Evolutionary conservation across 2,797 vertebrate species (phyloP), one percentile per base, ranked within the genome.

Genomic region (Acrossocheilus fasciatus): DNA sequence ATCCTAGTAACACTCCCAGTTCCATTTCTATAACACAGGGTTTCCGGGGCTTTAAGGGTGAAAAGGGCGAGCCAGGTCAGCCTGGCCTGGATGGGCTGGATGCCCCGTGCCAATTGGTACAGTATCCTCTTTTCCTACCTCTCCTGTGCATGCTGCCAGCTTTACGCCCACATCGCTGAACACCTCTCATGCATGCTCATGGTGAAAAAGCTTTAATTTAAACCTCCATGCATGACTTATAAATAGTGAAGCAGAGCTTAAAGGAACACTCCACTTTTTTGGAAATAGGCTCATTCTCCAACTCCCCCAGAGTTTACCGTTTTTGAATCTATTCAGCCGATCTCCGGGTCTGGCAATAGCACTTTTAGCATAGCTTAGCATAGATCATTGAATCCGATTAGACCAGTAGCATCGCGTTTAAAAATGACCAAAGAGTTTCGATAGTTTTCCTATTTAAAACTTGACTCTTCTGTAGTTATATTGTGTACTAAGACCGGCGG

Each of bases 21-120:
- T 98, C 89, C 97, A 95, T 99, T 95, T 99, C 97, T 96, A 97
- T 97, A 97, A 98, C 81, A 98, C 98, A 99, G 98, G 98, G 98
- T 96, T 98, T 99, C 98, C 98, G 98, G 97, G 98, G 98, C 97
- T 97, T 99, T 98, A 99, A 99, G 98, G 98, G 98, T 98, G 98
- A 99, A 97, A 99, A 99, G 96, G 98, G 98, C 96, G 98, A 99
- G 96, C 98, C 98, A 96, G 98, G 98, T 95, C 98, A 99, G 91
- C 98, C 98, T 96, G 98, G 98, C 95, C 98, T 99, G 97, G 98
- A 99, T 94, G 98, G 98, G 97, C 97, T 99, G 97, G 98, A 99
- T 97, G 98, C 98, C 97, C 98, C 98, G 92, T 99, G 98, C 98
- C 98, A 99, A 98, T 99, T 99, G 98, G 98, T 99, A 99, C 98